Conservation (phyloP, 2,797 vertebrate genomes). For the Coracias cyanogaster region DNA sequence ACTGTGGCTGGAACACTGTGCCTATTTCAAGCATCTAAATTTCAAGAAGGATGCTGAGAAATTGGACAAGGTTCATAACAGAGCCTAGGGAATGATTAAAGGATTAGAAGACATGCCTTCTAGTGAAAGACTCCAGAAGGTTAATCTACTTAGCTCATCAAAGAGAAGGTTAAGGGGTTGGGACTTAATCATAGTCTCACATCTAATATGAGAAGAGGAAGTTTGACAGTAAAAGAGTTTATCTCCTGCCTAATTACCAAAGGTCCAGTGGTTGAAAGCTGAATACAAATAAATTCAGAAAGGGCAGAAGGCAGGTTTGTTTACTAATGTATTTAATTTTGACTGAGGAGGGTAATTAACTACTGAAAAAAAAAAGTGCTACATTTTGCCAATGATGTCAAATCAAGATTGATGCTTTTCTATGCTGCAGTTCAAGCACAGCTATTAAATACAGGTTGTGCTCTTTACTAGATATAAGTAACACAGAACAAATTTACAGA, state of each 20-base stretch:
- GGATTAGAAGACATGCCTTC: constrained; percentile 42
- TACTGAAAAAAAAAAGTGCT: neutral
- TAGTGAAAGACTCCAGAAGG: constrained; percentile 52
- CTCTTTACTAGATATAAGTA: neutral
- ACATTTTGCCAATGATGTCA: neutral
- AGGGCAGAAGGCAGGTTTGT: neutral
- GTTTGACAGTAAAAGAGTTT: constrained; percentile 31
- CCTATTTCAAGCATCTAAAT: constrained; percentile 5
- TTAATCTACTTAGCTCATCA: constrained; percentile 67
- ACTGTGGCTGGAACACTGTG: neutral
- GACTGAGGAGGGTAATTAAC: neutral
- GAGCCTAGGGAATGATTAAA: constrained; percentile 40
- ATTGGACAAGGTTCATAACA: constrained; percentile 14
- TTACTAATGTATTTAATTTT: neutral
- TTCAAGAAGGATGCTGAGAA: constrained; percentile 35
- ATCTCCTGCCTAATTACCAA: neutral
- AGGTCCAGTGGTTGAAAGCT: neutral
- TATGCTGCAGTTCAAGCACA: neutral
- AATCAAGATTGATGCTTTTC: neutral
- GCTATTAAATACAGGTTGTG: neutral
- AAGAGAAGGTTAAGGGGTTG: constrained; percentile 51
- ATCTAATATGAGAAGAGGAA: neutral
- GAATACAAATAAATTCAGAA: neutral
- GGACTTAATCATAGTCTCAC: constrained; percentile 37
- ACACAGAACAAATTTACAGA: neutral